A percentile compares a stretch with the other conserved stretches of the same genome.
Conservation (phyloP, 2,797 vertebrate genomes). For the Pipistrellus pipistrellus region DNA sequence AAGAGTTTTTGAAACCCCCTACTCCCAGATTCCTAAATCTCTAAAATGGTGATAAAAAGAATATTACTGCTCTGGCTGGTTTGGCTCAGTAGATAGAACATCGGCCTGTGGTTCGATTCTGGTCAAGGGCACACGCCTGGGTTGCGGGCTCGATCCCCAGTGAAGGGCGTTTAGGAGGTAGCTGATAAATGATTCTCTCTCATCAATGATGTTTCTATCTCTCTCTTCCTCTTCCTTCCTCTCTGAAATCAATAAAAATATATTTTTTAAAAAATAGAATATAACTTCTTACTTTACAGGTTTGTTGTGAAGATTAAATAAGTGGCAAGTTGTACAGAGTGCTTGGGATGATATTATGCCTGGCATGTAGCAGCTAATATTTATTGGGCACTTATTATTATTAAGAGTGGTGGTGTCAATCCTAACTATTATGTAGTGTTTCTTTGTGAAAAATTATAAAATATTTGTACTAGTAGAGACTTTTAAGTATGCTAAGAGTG, state of each 20-base stretch:
- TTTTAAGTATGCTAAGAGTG: constrained; percentile 11
- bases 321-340: background rate
- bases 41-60: constrained; percentile 44
- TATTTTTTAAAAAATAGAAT: background rate
- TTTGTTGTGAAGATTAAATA: background rate
- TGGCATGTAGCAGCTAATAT: constrained; percentile 19
- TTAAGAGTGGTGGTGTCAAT: constrained; percentile 16
- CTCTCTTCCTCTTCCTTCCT: too few relatives aligned
- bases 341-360: background rate
- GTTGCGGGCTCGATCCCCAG: too few relatives aligned
- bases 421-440: constrained; percentile 34
- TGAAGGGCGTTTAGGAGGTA: too few relatives aligned
- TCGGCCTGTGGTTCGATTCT: too few relatives aligned
- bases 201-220: too few relatives aligned
- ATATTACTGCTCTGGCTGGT: background rate
- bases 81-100: too few relatives aligned
- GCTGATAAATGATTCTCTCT: too few relatives aligned
- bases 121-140: too few relatives aligned
- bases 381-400: constrained; percentile 1
- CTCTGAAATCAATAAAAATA: too few relatives aligned
- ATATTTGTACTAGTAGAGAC: constrained; percentile 37
- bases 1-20: background rate
- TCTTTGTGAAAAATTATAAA: constrained; percentile 46
- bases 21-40: background rate
- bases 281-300: background rate